These are phyloP conservation scores for Phalera bucephala DNA, from an alignment of 2,888 invertebrate genomes.

Conservation along the genomic window DNA sequence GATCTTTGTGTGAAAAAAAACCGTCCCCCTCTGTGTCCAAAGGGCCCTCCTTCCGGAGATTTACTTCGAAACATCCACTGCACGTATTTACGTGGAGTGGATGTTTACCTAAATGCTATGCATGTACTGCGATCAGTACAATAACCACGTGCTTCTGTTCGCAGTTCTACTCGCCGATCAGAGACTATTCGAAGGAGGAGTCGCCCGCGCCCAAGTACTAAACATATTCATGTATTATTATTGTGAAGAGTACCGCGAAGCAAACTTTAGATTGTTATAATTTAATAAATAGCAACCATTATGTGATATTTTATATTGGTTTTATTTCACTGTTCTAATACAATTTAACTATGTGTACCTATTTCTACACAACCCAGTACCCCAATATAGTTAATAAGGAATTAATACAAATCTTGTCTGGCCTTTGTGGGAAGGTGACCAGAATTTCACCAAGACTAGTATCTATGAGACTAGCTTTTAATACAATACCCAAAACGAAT, in stretches of 20 bases:
- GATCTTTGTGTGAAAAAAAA: no score
- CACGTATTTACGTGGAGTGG: no score
- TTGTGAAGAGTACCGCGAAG: slow-evolving; percentile 21
- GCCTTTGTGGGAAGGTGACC: no score
- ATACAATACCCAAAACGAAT: no score
- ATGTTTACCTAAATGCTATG: background rate
- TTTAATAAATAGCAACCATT: slow-evolving; percentile 63
- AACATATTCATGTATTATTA: slow-evolving; percentile 20
- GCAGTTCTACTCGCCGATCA: slow-evolving; percentile 89
- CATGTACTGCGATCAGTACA: background rate
- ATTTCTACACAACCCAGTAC: slow-evolving; percentile 1
- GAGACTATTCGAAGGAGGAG: slow-evolving; percentile 86
- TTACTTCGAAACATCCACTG: background rate
- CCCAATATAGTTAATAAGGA: no score
- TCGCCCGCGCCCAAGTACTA: slow-evolving; percentile 88
- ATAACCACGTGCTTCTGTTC: slow-evolving; percentile 2
- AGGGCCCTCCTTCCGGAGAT: background rate
- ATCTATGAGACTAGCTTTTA: no score
- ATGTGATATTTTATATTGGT: slow-evolving; percentile 35
- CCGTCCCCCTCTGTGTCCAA: no score
- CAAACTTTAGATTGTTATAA: slow-evolving; percentile 52
- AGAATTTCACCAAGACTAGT: no score
- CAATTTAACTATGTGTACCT: no score
- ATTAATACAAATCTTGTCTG: no score
- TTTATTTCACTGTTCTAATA: slow-evolving; percentile 21